Conservation (phyloP, 2,113 vertebrate species). For the Hystrix brachyura region DNA sequence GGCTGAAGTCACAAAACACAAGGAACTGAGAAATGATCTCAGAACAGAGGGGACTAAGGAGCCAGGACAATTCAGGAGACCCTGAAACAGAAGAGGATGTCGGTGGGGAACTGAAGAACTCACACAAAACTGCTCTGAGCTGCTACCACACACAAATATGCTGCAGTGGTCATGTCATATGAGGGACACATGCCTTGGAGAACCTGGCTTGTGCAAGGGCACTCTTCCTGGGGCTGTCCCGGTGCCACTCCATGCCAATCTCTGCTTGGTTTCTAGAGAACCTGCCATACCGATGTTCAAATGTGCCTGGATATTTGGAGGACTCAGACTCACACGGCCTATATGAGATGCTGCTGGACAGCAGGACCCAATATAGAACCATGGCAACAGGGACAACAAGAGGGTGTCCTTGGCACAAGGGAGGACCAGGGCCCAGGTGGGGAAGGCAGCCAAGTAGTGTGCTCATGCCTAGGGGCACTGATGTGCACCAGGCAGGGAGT, state of each 20-base stretch:
- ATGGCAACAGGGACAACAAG: not conserved
- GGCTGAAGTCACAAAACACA: not conserved
- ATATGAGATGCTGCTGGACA: not conserved
- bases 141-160: too few species aligned
- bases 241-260: not conserved
- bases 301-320: not conserved
- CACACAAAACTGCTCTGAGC: not conserved
- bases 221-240: not conserved
- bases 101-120: not conserved
- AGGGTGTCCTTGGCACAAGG: not conserved
- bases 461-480: not conserved
- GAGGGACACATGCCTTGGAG: accelerated
- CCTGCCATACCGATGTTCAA: not conserved
- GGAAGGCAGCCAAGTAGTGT: not conserved
- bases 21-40: not conserved
- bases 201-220: too few species aligned
- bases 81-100: not conserved
- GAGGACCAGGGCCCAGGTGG: too few species aligned
- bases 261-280: not conserved
- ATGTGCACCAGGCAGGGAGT: not conserved
- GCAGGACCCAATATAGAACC: not conserved
- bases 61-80: not conserved
- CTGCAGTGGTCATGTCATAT: too few species aligned
- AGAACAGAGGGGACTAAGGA: not conserved
- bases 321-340: not conserved